A percentile compares a stretch with the other conserved stretches of the same genome.
Evolutionary conservation across 2,113 vertebrate genomes (phyloP).

Genomic region (rabbit (Oryctolagus cuniculus)): mOryCun1.1 NC_091449.1:11211001-11211500

Average conservation of each 20-base stretch:
- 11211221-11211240: neutral
- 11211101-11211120: neutral
- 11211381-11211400: too few species aligned
- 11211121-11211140: too few species aligned
- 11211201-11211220: too few species aligned
- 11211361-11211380: neutral
- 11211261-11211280: neutral
- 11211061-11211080: neutral
- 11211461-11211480: neutral
- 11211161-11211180: too few species aligned
- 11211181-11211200: too few species aligned
- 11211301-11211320: too few species aligned
- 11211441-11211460: neutral
- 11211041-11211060: neutral
- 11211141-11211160: too few species aligned
- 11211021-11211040: neutral
- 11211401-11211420: too few species aligned
- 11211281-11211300: neutral
- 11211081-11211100: neutral
- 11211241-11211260: neutral
- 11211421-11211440: neutral
- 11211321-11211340: neutral
- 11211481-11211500: neutral
- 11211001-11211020: neutral
- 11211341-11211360: neutral